Conservation (phyloP, 2,888 invertebrate species). For the Ophion ellenae region DNA sequence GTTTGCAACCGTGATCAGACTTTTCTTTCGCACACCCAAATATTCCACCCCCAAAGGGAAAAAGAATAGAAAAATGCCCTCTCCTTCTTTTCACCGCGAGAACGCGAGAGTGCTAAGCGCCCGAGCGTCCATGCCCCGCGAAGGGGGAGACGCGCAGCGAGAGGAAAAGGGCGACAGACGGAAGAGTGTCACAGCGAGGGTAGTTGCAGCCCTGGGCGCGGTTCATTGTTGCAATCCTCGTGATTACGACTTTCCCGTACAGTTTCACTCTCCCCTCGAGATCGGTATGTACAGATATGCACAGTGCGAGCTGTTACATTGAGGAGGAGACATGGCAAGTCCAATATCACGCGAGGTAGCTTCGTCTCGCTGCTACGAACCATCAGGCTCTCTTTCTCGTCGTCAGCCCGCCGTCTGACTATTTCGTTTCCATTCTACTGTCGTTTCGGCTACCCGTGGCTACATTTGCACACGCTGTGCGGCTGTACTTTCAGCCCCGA, state of each 20-base stretch:
- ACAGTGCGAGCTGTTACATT: slow-evolving; percentile 34
- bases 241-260: slow-evolving; percentile 74
- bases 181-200: slow-evolving; percentile 61
- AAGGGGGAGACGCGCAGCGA: slow-evolving; percentile 4
- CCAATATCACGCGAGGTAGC: slow-evolving; percentile 55
- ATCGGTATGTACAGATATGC: slow-evolving; percentile 2
- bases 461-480: slow-evolving; percentile 13
- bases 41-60: neutral
- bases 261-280: slow-evolving; percentile 48
- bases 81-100: neutral
- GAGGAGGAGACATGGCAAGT: slow-evolving; percentile 37
- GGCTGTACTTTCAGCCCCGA: neutral
- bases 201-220: slow-evolving; percentile 66
- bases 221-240: slow-evolving; percentile 76
- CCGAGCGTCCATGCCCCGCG: slow-evolving; percentile 2
- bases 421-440: slow-evolving; percentile 47
- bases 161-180: slow-evolving; percentile 52
- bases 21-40: neutral
- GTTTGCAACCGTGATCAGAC: neutral
- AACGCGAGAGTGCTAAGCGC: neutral
- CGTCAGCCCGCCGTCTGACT: slow-evolving; percentile 55
- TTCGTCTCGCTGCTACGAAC: slow-evolving; percentile 48
- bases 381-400: slow-evolving; percentile 36
- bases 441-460: slow-evolving; percentile 16
- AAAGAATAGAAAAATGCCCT: neutral